phyloP scores from a whole-genome alignment of 2,113 vertebrate genomes.

The Dipodomys merriami region DNA sequence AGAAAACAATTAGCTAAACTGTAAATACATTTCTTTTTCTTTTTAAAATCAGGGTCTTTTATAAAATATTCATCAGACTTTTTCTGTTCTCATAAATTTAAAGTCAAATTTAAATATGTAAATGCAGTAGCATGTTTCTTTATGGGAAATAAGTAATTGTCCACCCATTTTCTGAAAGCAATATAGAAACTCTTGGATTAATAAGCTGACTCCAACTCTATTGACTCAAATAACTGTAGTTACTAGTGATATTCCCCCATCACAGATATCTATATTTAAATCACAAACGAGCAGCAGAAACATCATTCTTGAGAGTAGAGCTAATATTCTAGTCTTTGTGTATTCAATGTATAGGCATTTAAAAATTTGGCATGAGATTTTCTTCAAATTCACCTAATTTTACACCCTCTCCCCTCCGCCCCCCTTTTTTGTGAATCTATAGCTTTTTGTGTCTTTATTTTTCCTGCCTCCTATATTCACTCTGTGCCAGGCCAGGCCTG shows the following conservation, averaged over 20 bases:
- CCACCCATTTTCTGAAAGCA: neutral
- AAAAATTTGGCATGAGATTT: neutral
- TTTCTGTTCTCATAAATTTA: conserved; percentile 23
- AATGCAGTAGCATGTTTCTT: neutral
- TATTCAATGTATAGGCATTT: neutral
- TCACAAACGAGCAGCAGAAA: neutral
- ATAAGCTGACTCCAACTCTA: neutral
- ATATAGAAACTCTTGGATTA: neutral
- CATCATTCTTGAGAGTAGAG: neutral
- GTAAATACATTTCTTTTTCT: neutral
- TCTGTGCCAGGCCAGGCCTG: neutral
- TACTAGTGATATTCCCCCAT: neutral
- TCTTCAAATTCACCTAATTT: neutral
- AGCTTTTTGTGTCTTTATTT: neutral
- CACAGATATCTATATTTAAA: neutral
- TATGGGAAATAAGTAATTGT: neutral
- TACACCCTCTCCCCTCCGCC: too few relatives aligned
- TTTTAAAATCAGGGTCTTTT: neutral
- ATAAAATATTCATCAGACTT: neutral
- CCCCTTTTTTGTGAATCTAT: neutral
- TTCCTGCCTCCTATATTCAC: neutral
- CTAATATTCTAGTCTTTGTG: neutral
- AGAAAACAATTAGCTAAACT: neutral
- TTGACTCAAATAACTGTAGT: neutral
- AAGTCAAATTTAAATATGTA: conserved; percentile 27